These are phyloP conservation scores for Watsonalla cultraria DNA, from an alignment of 2,888 invertebrate species.

Conservation along the genomic window DNA sequence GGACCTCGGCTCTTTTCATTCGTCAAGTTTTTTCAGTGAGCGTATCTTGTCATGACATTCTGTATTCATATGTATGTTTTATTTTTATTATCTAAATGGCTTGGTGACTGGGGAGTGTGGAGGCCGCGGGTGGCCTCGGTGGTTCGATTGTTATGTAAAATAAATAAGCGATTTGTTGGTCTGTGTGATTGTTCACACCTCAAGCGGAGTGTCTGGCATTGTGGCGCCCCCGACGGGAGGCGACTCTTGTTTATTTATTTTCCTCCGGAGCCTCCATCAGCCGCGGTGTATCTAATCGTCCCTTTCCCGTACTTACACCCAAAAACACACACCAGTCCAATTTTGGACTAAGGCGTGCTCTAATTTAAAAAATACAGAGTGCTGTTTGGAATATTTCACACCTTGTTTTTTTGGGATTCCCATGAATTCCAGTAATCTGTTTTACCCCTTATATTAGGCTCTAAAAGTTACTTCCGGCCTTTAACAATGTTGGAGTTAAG, in stretches of 20 bases:
- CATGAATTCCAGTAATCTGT: constrained; percentile 19
- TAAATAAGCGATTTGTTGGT: constrained; percentile 33
- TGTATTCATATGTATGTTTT: background rate
- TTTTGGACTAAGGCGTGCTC: constrained; percentile 22
- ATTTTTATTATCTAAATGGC: constrained; percentile 3
- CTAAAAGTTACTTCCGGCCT: constrained; percentile 19
- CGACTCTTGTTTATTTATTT: constrained; percentile 28
- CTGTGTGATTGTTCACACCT: constrained; percentile 29
- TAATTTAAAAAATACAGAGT: constrained; percentile 30
- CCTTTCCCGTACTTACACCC: constrained; percentile 18
- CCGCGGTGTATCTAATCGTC: constrained; percentile 30
- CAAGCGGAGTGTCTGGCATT: constrained; percentile 5
- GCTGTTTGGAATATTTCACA: constrained; percentile 14
- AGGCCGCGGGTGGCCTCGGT: constrained; percentile 18
- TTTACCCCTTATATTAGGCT: constrained; percentile 21
- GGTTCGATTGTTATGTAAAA: constrained; percentile 18
- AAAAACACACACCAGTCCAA: constrained; percentile 22
- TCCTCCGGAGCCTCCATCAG: constrained; percentile 12
- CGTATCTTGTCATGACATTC: constrained; percentile 9
- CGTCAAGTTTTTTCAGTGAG: constrained; percentile 11
- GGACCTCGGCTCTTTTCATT: constrained; percentile 6
- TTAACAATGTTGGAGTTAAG: constrained; percentile 7
- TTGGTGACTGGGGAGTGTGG: constrained; percentile 1
- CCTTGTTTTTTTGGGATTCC: constrained; percentile 23
- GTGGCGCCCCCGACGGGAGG: constrained; percentile 13